Conservation (phyloP, 2,797 vertebrate genomes). For the Falco cherrug region DNA sequence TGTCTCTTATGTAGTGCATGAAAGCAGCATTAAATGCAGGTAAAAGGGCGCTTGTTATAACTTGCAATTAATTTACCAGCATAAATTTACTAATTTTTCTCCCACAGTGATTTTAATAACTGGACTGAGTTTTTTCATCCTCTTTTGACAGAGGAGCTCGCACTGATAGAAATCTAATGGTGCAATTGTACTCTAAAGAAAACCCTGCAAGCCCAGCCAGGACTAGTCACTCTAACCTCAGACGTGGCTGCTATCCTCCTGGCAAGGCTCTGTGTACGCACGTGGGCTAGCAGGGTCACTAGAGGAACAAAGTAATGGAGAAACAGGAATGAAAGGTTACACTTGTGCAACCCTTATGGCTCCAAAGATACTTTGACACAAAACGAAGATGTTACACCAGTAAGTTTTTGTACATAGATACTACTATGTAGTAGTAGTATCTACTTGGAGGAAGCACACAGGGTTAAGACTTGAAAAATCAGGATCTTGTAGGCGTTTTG, state of each 20-base stretch:
- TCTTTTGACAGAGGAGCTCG: background rate
- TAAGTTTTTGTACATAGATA: background rate
- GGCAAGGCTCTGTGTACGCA: background rate
- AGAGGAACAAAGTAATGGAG: background rate
- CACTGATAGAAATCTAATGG: constrained; percentile 35
- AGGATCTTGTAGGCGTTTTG: background rate
- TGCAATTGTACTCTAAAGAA: constrained; percentile 18
- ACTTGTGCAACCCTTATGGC: background rate
- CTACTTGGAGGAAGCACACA: background rate
- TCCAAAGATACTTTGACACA: background rate
- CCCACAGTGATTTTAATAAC: background rate
- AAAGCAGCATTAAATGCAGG: background rate
- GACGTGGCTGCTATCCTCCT: background rate
- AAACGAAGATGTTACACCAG: background rate
- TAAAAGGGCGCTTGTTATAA: background rate
- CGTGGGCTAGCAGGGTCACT: background rate
- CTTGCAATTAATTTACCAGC: background rate
- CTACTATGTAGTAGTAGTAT: background rate
- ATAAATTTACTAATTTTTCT: background rate
- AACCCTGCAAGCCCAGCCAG: constrained; percentile 16
- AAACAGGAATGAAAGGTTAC: background rate
- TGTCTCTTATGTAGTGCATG: background rate
- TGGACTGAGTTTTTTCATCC: background rate
- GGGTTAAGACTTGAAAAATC: background rate
- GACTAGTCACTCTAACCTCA: constrained; percentile 55